Percentiles rank a stretch among this genome's conserved stretches.
phyloP scores from a whole-genome alignment of 2,888 invertebrate species.

The Archips xylosteana region DNA sequence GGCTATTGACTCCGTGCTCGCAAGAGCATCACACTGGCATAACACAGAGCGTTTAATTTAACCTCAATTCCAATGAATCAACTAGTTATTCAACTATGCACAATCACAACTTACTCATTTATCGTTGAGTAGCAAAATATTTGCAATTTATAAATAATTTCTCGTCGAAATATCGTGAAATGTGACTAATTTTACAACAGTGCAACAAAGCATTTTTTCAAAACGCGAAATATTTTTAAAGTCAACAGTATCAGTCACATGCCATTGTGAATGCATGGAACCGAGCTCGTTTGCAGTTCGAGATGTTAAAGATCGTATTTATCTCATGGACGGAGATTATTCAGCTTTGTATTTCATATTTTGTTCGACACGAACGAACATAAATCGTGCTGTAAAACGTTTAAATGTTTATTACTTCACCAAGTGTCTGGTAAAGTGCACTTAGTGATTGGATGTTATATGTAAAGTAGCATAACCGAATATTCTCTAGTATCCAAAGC shows the following conservation, averaged over 20 bases:
- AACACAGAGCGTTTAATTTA: constrained; percentile 7
- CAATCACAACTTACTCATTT: background rate
- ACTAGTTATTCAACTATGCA: constrained; percentile 1
- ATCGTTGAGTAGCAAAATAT: constrained; percentile 5
- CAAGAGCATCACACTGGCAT: background rate
- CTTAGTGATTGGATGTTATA: constrained; percentile 23
- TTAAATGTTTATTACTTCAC: constrained; percentile 11
- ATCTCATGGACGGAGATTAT: constrained; percentile 77
- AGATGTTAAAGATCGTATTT: constrained; percentile 46
- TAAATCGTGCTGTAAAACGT: background rate
- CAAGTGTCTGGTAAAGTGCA: constrained; percentile 26
- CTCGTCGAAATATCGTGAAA: constrained; percentile 12
- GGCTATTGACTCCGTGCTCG: background rate
- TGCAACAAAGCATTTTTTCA: constrained; percentile 20
- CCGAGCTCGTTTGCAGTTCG: constrained; percentile 33
- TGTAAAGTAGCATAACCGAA: constrained; percentile 25
- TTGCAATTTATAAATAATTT: constrained; percentile 8
- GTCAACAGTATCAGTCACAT: constrained; percentile 5
- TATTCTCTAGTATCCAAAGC: constrained; percentile 38
- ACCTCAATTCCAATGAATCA: constrained; percentile 17
- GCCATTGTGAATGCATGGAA: constrained; percentile 34
- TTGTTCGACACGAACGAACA: constrained; percentile 14
- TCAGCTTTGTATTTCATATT: constrained; percentile 52
- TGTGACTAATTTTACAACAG: constrained; percentile 13
- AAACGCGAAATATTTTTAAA: constrained; percentile 12